A percentile compares a stretch with the other conserved stretches of the same genome.
These are phyloP conservation scores for Mayetiola destructor DNA, from an alignment of 2,888 invertebrate species.

Conservation along the genomic window DNA sequence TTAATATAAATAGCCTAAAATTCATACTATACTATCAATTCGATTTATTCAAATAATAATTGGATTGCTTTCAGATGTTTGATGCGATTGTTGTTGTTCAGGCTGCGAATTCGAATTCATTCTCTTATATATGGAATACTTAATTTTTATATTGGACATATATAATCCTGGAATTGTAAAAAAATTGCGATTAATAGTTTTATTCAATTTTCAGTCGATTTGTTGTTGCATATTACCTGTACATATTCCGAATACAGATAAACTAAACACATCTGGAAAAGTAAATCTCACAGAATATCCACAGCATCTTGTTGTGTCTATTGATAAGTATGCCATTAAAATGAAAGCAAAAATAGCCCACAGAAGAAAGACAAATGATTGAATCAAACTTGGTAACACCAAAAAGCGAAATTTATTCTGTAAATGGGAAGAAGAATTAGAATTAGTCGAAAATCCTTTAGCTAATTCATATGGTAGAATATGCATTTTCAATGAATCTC, in stretches of 20 bases:
- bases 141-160: too few relatives aligned
- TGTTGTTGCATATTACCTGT: background rate
- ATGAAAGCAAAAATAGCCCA: background rate
- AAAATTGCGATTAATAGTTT: background rate
- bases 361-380: background rate
- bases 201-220: background rate
- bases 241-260: background rate
- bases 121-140: too few relatives aligned
- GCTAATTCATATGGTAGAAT: background rate
- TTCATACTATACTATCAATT: too few relatives aligned
- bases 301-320: too few relatives aligned
- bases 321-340: too few relatives aligned
- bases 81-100: too few relatives aligned
- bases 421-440: background rate
- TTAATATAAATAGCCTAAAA: too few relatives aligned
- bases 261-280: background rate
- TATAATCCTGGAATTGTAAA: background rate
- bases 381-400: background rate
- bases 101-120: too few relatives aligned
- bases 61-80: too few relatives aligned
- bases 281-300: too few relatives aligned
- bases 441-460: background rate
- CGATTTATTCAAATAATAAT: too few relatives aligned
- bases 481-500: background rate
- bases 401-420: background rate